phyloP scores from a whole-genome alignment of 2,797 vertebrate species.

The Peromyscus aztecus region DNA sequence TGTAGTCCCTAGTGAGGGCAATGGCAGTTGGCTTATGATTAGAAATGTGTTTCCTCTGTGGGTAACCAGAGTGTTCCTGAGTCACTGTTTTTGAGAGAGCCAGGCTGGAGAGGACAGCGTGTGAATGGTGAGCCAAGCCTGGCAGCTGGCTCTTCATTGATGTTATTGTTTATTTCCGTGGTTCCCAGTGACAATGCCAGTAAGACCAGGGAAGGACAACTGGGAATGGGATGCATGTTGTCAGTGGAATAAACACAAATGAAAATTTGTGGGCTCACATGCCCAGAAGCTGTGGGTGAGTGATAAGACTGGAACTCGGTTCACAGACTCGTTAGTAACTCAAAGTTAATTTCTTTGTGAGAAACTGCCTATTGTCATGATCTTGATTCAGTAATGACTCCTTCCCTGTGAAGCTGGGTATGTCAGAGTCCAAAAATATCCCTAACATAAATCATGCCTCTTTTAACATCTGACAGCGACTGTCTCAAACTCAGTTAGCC shows the following conservation, averaged over 20 bases:
- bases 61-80: neutral
- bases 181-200: conserved; percentile 71
- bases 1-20: conserved; percentile 31
- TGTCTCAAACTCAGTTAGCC: conserved; percentile 80
- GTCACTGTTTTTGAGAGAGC: neutral
- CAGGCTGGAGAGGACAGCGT: conserved; percentile 43
- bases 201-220: conserved; percentile 58
- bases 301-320: neutral
- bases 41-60: conserved; percentile 64
- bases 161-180: conserved; percentile 38
- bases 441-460: conserved; percentile 76
- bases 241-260: conserved; percentile 76
- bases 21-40: conserved; percentile 28
- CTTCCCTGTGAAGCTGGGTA: conserved; percentile 71
- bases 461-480: conserved; percentile 78
- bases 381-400: conserved; percentile 60
- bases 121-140: neutral
- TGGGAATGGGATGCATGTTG: conserved; percentile 53
- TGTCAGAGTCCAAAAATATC: conserved; percentile 72
- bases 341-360: conserved; percentile 43
- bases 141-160: conserved; percentile 38
- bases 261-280: conserved; percentile 72
- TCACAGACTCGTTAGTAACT: neutral
- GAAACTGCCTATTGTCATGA: conserved; percentile 58
- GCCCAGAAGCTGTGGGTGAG: conserved; percentile 58